Conservation (phyloP, 1,140 invertebrate species). For the Eriosoma lanigerum region DNA sequence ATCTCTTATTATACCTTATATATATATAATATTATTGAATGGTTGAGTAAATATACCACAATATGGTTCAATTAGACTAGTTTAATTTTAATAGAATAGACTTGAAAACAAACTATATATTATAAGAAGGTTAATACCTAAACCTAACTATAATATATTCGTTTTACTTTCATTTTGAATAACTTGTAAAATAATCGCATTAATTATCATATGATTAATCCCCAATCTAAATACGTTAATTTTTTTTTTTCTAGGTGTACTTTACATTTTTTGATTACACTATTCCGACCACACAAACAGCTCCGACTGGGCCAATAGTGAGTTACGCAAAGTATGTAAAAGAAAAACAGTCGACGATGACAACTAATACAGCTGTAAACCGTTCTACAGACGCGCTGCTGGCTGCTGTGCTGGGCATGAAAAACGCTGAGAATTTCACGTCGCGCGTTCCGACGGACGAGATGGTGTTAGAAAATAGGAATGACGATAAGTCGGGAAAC, state of each 20-base stretch:
- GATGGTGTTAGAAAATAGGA: not conserved
- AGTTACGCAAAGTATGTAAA: constrained; percentile 41
- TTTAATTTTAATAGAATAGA: too few species aligned
- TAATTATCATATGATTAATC: too few species aligned
- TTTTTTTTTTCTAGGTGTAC: constrained; percentile 6
- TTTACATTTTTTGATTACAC: constrained; percentile 26
- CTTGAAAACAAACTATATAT: too few species aligned
- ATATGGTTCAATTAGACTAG: too few species aligned
- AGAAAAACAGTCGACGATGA: not conserved
- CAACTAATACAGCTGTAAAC: not conserved
- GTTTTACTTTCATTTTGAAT: too few species aligned
- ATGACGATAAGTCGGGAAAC: not conserved
- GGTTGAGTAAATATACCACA: too few species aligned
- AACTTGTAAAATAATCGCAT: too few species aligned
- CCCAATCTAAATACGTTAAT: too few species aligned
- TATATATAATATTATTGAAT: too few species aligned
- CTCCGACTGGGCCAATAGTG: not conserved
- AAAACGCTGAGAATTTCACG: not conserved
- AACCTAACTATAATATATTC: too few species aligned
- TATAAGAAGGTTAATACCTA: too few species aligned
- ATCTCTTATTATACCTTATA: too few species aligned
- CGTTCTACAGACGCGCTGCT: not conserved
- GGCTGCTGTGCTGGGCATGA: not conserved
- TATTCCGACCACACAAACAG: not conserved
- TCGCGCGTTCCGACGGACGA: not conserved